phyloP scores from a whole-genome alignment of 2,797 vertebrate genomes.

The Manis pentadactyla region DNA sequence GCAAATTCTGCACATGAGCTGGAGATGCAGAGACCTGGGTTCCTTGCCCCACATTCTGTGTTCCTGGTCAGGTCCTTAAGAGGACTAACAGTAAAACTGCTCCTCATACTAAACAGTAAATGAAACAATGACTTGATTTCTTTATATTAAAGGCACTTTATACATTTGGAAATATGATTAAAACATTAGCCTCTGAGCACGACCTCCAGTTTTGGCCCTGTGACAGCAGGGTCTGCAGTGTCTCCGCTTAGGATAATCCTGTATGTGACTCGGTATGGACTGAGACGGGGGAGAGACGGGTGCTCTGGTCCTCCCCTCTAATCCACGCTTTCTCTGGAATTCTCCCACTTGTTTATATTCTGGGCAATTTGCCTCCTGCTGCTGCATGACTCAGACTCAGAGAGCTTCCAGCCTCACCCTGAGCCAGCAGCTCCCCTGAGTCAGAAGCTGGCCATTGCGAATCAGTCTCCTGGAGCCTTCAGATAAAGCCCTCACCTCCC shows the following conservation, averaged over 20 bases:
- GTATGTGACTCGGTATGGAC: background rate
- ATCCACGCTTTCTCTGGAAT: background rate
- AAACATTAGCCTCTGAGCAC: background rate
- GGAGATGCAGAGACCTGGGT: background rate
- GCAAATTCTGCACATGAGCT: background rate
- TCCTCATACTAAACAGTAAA: background rate
- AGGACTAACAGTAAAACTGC: accelerated
- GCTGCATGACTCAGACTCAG: constrained; percentile 4
- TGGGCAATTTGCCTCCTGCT: constrained; percentile 42
- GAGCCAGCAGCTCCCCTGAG: background rate
- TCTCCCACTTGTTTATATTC: constrained; percentile 28
- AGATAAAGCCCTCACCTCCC: background rate
- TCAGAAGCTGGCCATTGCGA: background rate
- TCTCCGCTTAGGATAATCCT: background rate
- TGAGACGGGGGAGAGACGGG: accelerated
- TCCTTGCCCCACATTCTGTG: background rate
- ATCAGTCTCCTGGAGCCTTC: background rate
- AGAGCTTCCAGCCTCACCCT: background rate
- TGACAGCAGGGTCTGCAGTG: accelerated
- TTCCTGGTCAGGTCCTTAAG: background rate
- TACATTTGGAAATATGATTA: background rate
- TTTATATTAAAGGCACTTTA: background rate
- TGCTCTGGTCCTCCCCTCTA: accelerated
- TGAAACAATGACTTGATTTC: background rate
- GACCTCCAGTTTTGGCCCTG: background rate